Percentiles rank a stretch among this genome's conserved stretches.
Conservation (phyloP, 1,140 invertebrate genomes). For the Ephestia elutella region DNA sequence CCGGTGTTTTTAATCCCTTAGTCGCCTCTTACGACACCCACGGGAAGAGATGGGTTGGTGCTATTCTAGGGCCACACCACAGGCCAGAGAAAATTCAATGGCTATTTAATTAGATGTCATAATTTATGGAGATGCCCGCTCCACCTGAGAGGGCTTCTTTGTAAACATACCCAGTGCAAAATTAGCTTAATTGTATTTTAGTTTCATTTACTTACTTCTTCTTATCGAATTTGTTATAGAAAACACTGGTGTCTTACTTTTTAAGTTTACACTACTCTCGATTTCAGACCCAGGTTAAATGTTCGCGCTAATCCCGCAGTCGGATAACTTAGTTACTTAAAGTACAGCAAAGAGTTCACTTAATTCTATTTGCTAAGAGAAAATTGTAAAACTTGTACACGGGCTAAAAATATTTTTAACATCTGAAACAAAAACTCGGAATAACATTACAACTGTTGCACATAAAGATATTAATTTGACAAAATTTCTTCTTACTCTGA, state of each 20-base stretch:
- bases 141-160: background rate
- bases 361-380: background rate
- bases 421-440: too few species aligned
- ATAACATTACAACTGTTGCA: too few species aligned
- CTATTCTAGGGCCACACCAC: too few species aligned
- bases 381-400: background rate
- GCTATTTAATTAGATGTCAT: constrained; percentile 59
- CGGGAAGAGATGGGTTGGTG: too few species aligned
- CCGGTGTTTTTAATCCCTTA: too few species aligned
- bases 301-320: background rate
- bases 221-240: too few species aligned
- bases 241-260: too few species aligned
- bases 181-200: background rate
- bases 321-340: background rate
- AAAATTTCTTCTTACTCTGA: too few species aligned
- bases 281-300: background rate
- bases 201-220: too few species aligned
- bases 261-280: too few species aligned
- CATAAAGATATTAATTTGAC: too few species aligned
- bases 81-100: constrained; percentile 52
- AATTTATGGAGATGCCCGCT: constrained; percentile 29
- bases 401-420: constrained; percentile 21
- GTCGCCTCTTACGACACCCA: too few species aligned
- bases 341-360: background rate
- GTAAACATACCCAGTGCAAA: background rate